Evolutionary conservation across 2,888 invertebrate genomes (phyloP).

Genomic region (Heliconius sara): DNA sequence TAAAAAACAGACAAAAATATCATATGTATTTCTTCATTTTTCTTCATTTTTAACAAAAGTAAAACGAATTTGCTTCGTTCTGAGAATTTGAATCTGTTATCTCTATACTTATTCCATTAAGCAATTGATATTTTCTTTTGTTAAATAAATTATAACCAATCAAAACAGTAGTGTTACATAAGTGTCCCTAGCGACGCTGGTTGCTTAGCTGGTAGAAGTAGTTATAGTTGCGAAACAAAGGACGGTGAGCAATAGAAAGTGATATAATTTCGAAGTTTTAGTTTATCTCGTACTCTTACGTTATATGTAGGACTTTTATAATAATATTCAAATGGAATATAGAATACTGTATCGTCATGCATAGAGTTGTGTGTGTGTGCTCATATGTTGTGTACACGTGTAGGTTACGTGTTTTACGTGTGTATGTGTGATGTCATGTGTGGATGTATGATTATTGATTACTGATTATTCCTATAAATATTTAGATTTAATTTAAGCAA

Average conservation of each 20-base stretch:
- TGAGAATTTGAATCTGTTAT: neutral
- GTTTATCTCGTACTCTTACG: neutral
- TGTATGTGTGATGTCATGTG: too few relatives aligned
- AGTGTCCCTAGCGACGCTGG: neutral
- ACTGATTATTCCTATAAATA: too few relatives aligned
- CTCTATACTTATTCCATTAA: neutral
- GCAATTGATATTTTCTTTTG: neutral
- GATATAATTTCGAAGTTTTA: slow-evolving; percentile 12
- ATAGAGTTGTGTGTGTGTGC: too few relatives aligned
- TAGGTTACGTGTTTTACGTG: too few relatives aligned
- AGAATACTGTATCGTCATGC: too few relatives aligned
- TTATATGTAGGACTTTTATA: neutral
- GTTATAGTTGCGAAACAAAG: neutral
- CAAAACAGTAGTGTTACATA: neutral
- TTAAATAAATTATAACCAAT: neutral
- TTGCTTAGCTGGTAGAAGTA: neutral
- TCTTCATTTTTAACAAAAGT: neutral
- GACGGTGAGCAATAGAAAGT: slow-evolving; percentile 12
- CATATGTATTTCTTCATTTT: neutral
- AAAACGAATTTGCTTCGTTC: neutral
- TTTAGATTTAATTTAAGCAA: too few relatives aligned
- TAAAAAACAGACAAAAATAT: neutral
- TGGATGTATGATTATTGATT: too few relatives aligned
- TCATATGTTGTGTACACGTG: too few relatives aligned
- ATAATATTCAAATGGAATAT: neutral